Conservation (phyloP, 2,797 vertebrate species). For the Anolis apletophallus region DNA sequence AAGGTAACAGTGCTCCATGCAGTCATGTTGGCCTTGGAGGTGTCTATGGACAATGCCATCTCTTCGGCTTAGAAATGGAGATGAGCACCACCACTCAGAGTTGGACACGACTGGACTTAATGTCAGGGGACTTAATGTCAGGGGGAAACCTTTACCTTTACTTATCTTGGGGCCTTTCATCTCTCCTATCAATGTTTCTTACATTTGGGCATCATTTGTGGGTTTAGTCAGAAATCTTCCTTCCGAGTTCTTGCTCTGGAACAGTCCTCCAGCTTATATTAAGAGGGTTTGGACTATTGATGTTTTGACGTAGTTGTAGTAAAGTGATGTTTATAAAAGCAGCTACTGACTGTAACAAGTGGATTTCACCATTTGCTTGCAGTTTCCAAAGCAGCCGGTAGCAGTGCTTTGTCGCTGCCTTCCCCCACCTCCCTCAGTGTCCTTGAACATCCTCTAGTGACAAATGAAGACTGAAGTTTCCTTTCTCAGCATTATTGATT, state of each 20-base stretch:
- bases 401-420: neutral
- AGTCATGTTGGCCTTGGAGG: too few species aligned
- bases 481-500: conserved; percentile 54
- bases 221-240: neutral
- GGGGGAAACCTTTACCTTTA: too few species aligned
- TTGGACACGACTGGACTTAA: too few species aligned
- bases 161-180: neutral
- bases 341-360: too few species aligned
- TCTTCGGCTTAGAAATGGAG: too few species aligned
- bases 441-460: neutral
- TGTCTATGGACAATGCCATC: too few species aligned
- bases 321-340: neutral
- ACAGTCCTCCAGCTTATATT: neutral
- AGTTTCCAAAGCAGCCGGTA: conserved; percentile 1
- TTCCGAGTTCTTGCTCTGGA: neutral
- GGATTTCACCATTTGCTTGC: neutral
- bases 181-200: neutral
- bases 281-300: neutral
- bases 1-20: too few species aligned
- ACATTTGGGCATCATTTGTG: neutral
- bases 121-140: too few species aligned
- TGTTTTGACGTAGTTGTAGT: neutral
- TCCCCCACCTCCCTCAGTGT: neutral
- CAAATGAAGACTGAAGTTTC: conserved; percentile 33
- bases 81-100: too few species aligned